phyloP scores from a whole-genome alignment of 2,888 invertebrate genomes.

The Brachylomia viminalis region DNA sequence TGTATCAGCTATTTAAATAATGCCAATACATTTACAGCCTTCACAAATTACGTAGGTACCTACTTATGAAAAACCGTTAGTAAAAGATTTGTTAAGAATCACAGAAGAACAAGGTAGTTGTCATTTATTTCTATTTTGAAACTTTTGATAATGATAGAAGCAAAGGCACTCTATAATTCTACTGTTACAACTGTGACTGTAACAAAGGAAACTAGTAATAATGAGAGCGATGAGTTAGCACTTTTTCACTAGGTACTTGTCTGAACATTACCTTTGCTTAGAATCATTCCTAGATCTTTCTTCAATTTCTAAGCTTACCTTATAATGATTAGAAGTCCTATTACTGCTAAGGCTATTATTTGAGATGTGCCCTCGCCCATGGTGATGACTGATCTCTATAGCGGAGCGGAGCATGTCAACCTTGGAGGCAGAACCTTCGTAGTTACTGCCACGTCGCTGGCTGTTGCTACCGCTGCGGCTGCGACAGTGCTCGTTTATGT shows the following conservation, averaged over 20 bases:
- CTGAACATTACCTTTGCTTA: neutral
- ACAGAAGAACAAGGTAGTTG: conserved; percentile 25
- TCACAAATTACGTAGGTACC: conserved; percentile 60
- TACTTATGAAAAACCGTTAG: conserved; percentile 40
- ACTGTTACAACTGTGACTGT: no score
- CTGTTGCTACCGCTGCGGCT: conserved; percentile 88
- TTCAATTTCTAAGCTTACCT: conserved; percentile 72
- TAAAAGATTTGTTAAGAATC: conserved; percentile 50
- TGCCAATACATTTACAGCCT: conserved; percentile 60
- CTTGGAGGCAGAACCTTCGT: conserved; percentile 91
- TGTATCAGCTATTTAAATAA: conserved; percentile 61
- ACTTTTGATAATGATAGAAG: neutral
- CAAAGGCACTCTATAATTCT: neutral
- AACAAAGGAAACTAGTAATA: no score
- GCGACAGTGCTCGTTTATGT: conserved; percentile 87
- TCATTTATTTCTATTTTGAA: conserved; percentile 4
- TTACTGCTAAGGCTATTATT: conserved; percentile 90
- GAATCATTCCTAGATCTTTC: neutral
- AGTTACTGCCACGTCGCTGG: conserved; percentile 90
- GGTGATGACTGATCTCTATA: conserved; percentile 92
- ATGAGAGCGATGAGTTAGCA: neutral
- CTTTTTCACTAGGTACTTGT: neutral
- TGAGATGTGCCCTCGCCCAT: conserved; percentile 90
- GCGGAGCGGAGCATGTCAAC: conserved; percentile 93
- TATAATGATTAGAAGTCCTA: conserved; percentile 81